Percentiles rank a stretch among this genome's conserved stretches.
phyloP scores from a whole-genome alignment of 2,797 vertebrate species.

The Rhinoraja longicauda region DNA sequence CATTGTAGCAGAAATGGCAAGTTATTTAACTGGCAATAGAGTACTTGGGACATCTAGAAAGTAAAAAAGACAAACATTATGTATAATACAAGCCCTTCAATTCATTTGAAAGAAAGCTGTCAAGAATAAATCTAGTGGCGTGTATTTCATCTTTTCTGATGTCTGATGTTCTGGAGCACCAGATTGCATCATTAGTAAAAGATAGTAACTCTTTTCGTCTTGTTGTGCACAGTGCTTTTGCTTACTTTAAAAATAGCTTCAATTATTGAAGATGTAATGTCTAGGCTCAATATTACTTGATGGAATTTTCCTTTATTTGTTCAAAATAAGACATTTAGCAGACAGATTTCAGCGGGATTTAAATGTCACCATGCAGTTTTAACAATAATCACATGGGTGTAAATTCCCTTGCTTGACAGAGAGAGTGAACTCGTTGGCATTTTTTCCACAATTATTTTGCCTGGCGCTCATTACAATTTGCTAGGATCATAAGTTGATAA shows the following conservation, averaged over 20 bases:
- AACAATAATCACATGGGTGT: not conserved
- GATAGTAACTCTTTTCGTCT: not conserved
- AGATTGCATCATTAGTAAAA: too few species aligned
- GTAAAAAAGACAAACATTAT: too few species aligned
- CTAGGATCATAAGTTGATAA: not conserved
- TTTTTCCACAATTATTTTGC: not conserved
- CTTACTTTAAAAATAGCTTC: not conserved
- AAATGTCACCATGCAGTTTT: not conserved
- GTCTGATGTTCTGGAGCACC: too few species aligned
- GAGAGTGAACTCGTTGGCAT: not conserved
- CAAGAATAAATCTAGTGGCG: too few species aligned
- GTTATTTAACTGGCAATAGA: too few species aligned
- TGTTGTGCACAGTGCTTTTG: not conserved
- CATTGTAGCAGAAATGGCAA: too few species aligned
- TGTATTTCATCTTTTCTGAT: too few species aligned
- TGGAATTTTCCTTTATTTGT: not conserved
- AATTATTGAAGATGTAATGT: not conserved
- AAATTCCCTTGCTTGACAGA: not conserved
- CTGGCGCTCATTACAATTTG: not conserved
- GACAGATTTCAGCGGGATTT: not conserved
- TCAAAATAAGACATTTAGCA: too few species aligned
- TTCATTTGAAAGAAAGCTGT: too few species aligned
- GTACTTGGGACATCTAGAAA: too few species aligned
- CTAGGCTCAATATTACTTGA: not conserved
- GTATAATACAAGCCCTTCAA: too few species aligned